Base-by-base conservation (phyloP, 2,113 vertebrate species). In the Mormyrus lacerda region DNA sequence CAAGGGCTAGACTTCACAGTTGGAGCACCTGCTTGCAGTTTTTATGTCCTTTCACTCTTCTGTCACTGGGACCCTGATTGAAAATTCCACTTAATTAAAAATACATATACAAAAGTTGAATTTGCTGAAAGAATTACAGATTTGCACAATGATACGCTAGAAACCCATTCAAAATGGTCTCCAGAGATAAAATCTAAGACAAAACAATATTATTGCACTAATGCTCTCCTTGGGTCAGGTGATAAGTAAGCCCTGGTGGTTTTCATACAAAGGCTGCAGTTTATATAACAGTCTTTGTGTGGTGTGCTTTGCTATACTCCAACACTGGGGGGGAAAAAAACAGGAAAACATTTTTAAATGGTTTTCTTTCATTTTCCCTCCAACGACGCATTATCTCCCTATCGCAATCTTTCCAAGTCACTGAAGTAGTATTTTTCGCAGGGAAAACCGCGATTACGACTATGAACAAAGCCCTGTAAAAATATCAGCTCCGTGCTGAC, bases 1-100 rank as follows among this genome's bases (percentile, higher is more conserved):
- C 50, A 15, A 65, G 24, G 61, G 27, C 61, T 13, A 53, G 35
- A n/a, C 85, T 89, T 21, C 27, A 8, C 45, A 31, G 24, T 35
- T 21, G 21, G 48, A 86, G 76, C 89, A 89, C 90, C 86, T 89
- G 89, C 88, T 88, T 50, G 51, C 27, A 55, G n/a, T 69, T 73
- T 89, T 88, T 89, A 53, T 90, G 89, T 89, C 87, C 87, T 88
- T 84, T 91, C 90, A 87, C 85, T 48, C 83, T 83, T 90, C 90
- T 88, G 84, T 91, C 90, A 91, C 85, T 90, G 90, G 84, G 47
- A n/a, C 19, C 82, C 79, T 90, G 90, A 91, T 88, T 91, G 89
- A 86, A 91, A 91, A 89, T 87, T 53, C 58, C 53, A 55, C 73
- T 91, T 91, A 85, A 91, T 91, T 91, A 91, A 91, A 91, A 91